Evolutionary conservation across 2,797 vertebrate species (phyloP).

Genomic region (Falco rusticolus): DNA sequence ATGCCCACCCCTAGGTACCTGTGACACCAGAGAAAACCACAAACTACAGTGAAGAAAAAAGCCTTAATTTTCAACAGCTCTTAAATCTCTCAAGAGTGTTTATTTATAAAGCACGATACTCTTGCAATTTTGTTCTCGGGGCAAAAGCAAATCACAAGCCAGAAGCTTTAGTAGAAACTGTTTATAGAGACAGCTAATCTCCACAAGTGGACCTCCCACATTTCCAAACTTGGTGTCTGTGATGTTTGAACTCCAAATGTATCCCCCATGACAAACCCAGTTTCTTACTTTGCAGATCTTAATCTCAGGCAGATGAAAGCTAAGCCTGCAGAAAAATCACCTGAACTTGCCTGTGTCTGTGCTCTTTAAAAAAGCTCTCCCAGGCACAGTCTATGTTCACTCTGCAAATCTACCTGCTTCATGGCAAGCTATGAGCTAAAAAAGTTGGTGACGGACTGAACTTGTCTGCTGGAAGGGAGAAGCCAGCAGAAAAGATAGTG

Average conservation of each 20-base stretch:
- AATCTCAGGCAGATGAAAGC: not conserved
- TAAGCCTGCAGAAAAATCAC: not conserved
- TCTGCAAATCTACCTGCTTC: not conserved
- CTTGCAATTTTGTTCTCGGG: not conserved
- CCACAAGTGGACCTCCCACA: not conserved
- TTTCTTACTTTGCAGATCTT: not conserved
- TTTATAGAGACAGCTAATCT: not conserved
- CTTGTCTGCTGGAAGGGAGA: not conserved
- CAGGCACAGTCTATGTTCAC: not conserved
- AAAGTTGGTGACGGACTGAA: not conserved
- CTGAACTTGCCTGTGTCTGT: not conserved
- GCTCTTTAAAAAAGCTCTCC: not conserved
- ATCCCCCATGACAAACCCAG: fast-evolving
- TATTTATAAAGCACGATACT: not conserved
- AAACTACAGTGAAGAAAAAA: not conserved
- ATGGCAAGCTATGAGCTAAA: fast-evolving
- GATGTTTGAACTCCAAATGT: not conserved
- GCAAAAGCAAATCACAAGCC: not conserved
- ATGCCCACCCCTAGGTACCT: not conserved
- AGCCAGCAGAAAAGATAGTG: not conserved
- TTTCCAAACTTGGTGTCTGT: not conserved
- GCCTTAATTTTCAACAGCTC: not conserved
- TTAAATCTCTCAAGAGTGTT: fast-evolving
- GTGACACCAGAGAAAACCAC: not conserved
- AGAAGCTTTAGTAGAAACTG: not conserved